phyloP scores from a whole-genome alignment of 2,113 vertebrate species.

The Anser cygnoides region DNA sequence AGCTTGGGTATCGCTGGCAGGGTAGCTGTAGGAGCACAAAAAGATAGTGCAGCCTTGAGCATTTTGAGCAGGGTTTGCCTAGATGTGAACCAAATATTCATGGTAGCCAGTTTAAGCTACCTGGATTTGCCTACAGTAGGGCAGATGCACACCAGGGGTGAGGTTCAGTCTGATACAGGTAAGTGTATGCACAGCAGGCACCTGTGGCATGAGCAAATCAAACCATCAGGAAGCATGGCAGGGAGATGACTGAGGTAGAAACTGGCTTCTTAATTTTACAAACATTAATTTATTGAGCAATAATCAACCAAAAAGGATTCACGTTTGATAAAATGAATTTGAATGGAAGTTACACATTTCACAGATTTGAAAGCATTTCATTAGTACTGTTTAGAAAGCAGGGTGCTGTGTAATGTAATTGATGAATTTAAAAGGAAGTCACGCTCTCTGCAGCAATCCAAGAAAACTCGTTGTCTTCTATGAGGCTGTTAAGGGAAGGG shows the following conservation, averaged over 20 bases:
- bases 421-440: neutral
- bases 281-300: neutral
- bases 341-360: neutral
- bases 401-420: neutral
- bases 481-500: neutral
- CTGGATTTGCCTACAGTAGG: neutral
- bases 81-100: neutral
- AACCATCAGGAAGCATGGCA: neutral
- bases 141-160: neutral
- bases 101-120: neutral
- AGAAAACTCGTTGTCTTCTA: neutral
- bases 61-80: neutral
- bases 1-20: neutral
- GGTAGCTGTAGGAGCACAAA: neutral
- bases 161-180: neutral
- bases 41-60: neutral
- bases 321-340: neutral
- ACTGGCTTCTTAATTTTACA: neutral
- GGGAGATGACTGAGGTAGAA: neutral
- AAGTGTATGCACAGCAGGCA: neutral
- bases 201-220: neutral
- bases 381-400: constrained; percentile 3
- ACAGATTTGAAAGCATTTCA: neutral
- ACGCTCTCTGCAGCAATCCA: neutral
- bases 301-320: constrained; percentile 9